Evolutionary conservation across 2,113 vertebrate species (phyloP).

Genomic region (Lepisosteus oculatus): DNA sequence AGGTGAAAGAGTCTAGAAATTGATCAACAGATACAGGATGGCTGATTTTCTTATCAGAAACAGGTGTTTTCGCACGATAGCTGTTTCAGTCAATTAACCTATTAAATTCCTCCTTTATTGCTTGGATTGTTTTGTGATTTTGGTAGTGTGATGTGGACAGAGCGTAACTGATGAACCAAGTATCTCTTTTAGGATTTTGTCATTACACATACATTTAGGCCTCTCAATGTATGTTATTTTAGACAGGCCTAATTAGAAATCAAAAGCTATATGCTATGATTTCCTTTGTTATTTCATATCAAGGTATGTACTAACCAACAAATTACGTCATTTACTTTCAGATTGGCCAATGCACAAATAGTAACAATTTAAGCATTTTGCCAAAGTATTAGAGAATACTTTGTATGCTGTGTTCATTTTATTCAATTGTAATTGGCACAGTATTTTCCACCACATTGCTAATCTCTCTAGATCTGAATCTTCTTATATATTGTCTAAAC

Average conservation of each 20-base stretch:
- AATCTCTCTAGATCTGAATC: neutral
- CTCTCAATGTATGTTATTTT: no score
- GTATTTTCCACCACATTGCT: no score
- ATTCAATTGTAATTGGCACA: no score
- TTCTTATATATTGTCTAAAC: neutral
- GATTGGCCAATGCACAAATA: neutral
- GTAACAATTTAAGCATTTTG: neutral
- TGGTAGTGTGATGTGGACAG: neutral
- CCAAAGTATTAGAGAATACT: neutral
- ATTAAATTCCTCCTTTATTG: conserved; percentile 59
- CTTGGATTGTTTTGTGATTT: conserved; percentile 46
- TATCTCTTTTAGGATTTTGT: conserved; percentile 4
- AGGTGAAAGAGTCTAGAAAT: conserved; percentile 17
- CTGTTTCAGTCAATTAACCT: conserved; percentile 65
- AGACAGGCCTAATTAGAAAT: neutral
- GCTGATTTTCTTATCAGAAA: conserved; percentile 47
- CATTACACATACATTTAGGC: neutral
- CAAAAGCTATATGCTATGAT: no score
- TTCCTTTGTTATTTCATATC: no score
- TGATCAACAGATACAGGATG: conserved; percentile 42
- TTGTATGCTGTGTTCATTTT: neutral
- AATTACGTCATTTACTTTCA: neutral
- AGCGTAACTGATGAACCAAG: conserved; percentile 10
- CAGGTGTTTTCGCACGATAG: conserved; percentile 70
- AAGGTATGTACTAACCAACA: neutral